A percentile compares a stretch with the other conserved stretches of the same genome.
These are phyloP conservation scores for Philonicus albiceps DNA, from an alignment of 2,888 invertebrate genomes.

Conservation along the genomic window DNA sequence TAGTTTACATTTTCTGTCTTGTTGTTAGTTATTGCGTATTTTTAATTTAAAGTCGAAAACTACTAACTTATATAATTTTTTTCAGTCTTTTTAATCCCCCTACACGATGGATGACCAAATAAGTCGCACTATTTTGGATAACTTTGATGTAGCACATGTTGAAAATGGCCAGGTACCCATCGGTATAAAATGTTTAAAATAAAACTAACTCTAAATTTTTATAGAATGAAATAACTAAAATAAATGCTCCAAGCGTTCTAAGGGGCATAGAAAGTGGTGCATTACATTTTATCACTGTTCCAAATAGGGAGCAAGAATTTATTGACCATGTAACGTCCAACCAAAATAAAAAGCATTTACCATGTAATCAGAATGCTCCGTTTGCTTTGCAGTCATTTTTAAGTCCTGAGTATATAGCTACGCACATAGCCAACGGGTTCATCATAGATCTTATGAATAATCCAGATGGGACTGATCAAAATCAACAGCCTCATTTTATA, in stretches of 20 bases:
- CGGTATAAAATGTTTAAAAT: background rate
- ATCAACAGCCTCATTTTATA: slow-evolving; percentile 42
- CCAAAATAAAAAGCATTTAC: background rate
- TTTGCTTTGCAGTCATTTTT: slow-evolving; percentile 55
- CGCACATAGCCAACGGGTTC: slow-evolving; percentile 55
- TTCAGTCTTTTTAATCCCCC: background rate
- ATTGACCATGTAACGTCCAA: slow-evolving; percentile 59
- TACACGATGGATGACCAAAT: slow-evolving; percentile 51
- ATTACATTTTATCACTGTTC: slow-evolving; percentile 51
- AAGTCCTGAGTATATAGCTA: slow-evolving; percentile 58
- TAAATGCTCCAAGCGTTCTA: slow-evolving; percentile 47
- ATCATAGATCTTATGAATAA: slow-evolving; percentile 60
- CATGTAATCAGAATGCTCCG: background rate
- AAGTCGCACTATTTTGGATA: slow-evolving; percentile 50
- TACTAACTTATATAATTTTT: too few species aligned
- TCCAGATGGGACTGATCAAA: slow-evolving; percentile 43
- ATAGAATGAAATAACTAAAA: slow-evolving; percentile 50
- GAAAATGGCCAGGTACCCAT: slow-evolving; percentile 36
- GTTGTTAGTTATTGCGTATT: background rate
- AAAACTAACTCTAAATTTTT: background rate
- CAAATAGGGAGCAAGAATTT: slow-evolving; percentile 56
- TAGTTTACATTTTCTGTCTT: too few species aligned
- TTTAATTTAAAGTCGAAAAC: background rate
- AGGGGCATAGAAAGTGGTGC: slow-evolving; percentile 50
- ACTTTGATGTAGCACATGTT: slow-evolving; percentile 46